These are phyloP conservation scores for Cyanocitta stelleri DNA, from an alignment of 2,113 vertebrate species.

Conservation along the genomic window DNA sequence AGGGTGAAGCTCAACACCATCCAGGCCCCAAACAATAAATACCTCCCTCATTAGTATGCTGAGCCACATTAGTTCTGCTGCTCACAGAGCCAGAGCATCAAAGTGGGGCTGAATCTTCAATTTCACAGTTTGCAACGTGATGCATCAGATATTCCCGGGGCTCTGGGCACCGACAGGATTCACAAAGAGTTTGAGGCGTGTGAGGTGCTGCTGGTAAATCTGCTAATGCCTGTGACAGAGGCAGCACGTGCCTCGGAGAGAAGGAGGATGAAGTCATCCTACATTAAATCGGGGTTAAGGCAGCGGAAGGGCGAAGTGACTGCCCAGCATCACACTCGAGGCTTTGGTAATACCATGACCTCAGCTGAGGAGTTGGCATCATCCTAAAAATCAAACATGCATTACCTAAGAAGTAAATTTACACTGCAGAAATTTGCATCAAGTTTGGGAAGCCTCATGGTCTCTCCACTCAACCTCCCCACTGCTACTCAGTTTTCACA, in stretches of 20 bases:
- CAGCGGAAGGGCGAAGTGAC: fast-evolving
- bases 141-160: neutral
- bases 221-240: neutral
- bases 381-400: neutral
- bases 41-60: neutral
- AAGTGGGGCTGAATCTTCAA: neutral
- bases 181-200: neutral
- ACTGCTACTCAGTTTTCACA: neutral
- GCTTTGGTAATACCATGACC: neutral
- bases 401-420: neutral
- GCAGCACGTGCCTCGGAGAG: neutral
- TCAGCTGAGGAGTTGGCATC: neutral
- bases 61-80: neutral
- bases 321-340: neutral
- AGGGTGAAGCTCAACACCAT: neutral
- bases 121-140: neutral
- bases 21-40: neutral
- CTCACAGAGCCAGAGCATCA: neutral
- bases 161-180: neutral
- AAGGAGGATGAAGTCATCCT: neutral
- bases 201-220: neutral
- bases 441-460: neutral
- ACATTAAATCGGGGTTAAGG: fast-evolving
- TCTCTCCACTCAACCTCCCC: neutral
- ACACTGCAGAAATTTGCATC: neutral